A percentile compares a stretch with the other conserved stretches of the same genome.
Evolutionary conservation across 2,888 invertebrate genomes (phyloP).

Genomic region (Chymomyza fuscimana): DNA sequence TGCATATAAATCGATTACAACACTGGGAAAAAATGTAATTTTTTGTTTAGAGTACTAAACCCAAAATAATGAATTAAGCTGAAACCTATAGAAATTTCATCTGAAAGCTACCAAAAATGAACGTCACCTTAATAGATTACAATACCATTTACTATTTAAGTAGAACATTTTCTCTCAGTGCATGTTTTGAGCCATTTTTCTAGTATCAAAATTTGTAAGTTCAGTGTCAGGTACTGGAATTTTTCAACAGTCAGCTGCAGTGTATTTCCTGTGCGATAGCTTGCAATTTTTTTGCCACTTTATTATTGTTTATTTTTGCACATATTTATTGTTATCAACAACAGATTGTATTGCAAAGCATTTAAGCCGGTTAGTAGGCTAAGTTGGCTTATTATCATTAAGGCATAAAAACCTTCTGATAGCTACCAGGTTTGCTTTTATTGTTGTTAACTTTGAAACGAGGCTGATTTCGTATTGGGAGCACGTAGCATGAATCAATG

Average conservation of each 20-base stretch:
- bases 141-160: too few species aligned
- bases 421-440: neutral
- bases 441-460: neutral
- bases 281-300: neutral
- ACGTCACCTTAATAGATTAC: too few species aligned
- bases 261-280: neutral
- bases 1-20: too few species aligned
- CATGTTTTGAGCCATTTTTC: too few species aligned
- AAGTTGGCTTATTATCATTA: conserved; percentile 17
- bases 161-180: too few species aligned
- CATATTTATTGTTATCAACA: neutral
- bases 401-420: neutral
- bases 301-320: neutral
- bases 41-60: too few species aligned
- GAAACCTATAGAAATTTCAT: too few species aligned
- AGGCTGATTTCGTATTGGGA: neutral
- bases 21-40: too few species aligned
- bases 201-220: too few species aligned
- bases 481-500: neutral
- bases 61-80: too few species aligned
- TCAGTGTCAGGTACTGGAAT: too few species aligned
- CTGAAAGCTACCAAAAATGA: too few species aligned
- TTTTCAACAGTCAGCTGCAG: neutral
- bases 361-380: conserved; percentile 27
- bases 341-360: neutral